Base-by-base conservation (phyloP, 2,797 vertebrate genomes). In the Aphelocoma californica region DNA sequence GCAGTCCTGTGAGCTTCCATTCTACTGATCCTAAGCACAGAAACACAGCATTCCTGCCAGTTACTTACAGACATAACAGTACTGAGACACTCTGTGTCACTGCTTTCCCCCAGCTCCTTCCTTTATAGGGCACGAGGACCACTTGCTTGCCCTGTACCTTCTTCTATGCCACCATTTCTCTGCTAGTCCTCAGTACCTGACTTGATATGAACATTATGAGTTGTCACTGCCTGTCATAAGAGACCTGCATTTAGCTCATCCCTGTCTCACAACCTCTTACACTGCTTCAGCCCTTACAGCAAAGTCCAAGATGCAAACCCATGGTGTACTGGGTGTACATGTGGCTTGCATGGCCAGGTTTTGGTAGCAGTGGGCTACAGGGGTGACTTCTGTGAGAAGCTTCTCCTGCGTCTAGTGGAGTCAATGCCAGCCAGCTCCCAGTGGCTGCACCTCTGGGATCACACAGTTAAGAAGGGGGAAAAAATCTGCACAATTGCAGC, bases 21-120 rank as follows among this genome's bases (percentile, higher is more conserved):
- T 70, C 67, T n/a, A n/a, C 58, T 91, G 24, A 65, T 20, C 84
- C 62, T 25, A 32, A 75, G 56, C 40, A 53, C 47, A 54, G 21
- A 83, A 72, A 66, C 1, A 1, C n/a, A 56, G 18, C 44, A 60
- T 44, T 86, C 24, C 26, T 0, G 0, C 13, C 42, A 81, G 50
- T 23, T 60, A 34, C 67, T 82, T 61, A 56, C 9, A 82, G 67
- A 47, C 17, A 12, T 5, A 79, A 75, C 3, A 24, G 60, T 11
- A 15, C 9, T 64, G 62, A 84, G 31, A 77, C 18, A 66, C 21
- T 66, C 1, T 0, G 17, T n/a, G 20, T 36, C 62, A 60, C 45
- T 56, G 54, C 32, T 64, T 40, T 73, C 47, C 31, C 53, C 36
- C 57, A 70, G 60, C 40, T 93, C 23, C 28, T 67, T 73, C 61